phyloP scores from a whole-genome alignment of 2,888 invertebrate genomes.

The Seladonia tumulorum region DNA sequence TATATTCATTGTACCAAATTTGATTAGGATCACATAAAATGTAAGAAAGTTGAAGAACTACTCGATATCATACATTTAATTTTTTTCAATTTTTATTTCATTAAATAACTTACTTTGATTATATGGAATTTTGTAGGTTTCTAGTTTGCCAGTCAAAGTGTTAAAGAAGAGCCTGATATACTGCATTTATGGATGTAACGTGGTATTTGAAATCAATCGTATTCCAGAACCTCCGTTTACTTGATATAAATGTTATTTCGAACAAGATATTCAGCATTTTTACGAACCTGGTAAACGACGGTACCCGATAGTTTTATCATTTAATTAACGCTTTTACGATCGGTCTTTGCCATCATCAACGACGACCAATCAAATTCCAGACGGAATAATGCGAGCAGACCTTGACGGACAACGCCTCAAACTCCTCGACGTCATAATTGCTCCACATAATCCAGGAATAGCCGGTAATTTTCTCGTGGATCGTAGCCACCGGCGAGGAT shows the following conservation, averaged over 20 bases:
- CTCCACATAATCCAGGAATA: constrained; percentile 65
- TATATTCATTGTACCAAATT: too few species aligned
- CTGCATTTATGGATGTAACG: neutral
- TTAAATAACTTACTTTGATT: too few species aligned
- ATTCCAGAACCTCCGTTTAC: neutral
- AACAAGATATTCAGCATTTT: neutral
- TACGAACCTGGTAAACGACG: neutral
- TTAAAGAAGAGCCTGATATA: neutral
- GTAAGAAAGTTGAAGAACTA: too few species aligned
- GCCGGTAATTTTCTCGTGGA: constrained; percentile 69
- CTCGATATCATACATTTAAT: too few species aligned
- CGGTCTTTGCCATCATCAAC: neutral
- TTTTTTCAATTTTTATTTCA: too few species aligned
- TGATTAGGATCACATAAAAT: too few species aligned
- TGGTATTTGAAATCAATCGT: neutral
- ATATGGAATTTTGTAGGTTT: too few species aligned
- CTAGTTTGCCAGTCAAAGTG: too few species aligned
- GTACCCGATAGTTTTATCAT: neutral
- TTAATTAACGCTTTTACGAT: neutral
- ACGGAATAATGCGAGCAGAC: neutral
- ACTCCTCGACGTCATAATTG: constrained; percentile 70
- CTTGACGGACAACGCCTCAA: constrained; percentile 26
- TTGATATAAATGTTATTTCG: neutral
- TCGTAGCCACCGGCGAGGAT: constrained; percentile 63
- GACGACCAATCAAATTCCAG: neutral